A percentile compares a stretch with the other conserved stretches of the same genome.
Conservation (phyloP, 2,113 vertebrate genomes). For the Plectropomus leopardus region DNA sequence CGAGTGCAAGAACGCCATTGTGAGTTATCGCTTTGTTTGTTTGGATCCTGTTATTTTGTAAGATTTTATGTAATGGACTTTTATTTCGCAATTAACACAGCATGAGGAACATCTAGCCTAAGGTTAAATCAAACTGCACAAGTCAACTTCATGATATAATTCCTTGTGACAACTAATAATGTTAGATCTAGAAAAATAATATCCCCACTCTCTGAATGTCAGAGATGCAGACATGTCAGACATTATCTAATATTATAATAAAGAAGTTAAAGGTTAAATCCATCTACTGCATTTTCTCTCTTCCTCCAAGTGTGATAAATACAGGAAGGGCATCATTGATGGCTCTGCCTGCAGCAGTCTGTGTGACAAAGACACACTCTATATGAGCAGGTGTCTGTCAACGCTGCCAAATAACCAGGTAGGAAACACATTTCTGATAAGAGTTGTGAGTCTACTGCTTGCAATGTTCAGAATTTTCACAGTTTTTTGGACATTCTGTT, state of each 20-base stretch:
- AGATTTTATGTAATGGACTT: neutral
- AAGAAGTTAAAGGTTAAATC: neutral
- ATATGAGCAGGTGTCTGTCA: constrained; percentile 96
- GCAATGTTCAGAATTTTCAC: neutral
- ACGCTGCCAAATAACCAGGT: constrained; percentile 95
- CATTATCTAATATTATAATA: neutral
- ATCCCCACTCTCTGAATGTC: too few species aligned
- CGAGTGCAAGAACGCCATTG: constrained; percentile 96
- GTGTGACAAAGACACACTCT: constrained; percentile 94
- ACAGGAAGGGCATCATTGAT: constrained; percentile 95
- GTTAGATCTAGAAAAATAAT: neutral
- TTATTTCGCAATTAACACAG: neutral
- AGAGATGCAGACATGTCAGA: neutral
- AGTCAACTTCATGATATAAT: neutral
- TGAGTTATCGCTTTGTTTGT: constrained; percentile 84
- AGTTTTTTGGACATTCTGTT: neutral
- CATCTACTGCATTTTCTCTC: neutral
- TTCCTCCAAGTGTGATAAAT: constrained; percentile 94
- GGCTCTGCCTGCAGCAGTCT: constrained; percentile 97
- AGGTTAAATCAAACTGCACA: neutral
- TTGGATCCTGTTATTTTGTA: neutral
- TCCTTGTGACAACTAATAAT: neutral
- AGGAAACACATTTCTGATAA: neutral
- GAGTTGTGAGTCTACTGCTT: neutral
- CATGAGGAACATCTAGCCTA: neutral